Conservation (phyloP, 2,113 vertebrate genomes). For the Zingel zingel region DNA sequence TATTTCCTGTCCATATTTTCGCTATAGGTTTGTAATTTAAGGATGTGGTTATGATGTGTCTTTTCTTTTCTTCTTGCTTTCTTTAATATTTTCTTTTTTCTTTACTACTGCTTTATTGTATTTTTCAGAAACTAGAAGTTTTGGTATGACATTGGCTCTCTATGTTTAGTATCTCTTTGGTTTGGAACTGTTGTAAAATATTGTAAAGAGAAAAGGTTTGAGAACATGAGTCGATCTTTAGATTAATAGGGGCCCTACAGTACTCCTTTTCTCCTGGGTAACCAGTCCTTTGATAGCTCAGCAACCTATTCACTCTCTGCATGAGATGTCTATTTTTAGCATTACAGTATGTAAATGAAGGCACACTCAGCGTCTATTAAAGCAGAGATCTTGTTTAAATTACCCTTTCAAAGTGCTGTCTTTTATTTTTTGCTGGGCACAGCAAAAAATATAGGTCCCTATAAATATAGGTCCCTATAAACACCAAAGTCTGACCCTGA, state of each 20-base stretch:
- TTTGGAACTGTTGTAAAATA: neutral
- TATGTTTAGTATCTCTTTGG: neutral
- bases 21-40: too few relatives aligned
- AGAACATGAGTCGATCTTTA: neutral
- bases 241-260: neutral
- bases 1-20: too few relatives aligned
- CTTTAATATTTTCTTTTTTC: too few relatives aligned
- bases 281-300: neutral
- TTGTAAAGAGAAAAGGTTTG: neutral
- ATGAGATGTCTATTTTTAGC: conserved; percentile 11
- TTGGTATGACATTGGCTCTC: neutral
- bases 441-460: too few relatives aligned
- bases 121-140: too few relatives aligned
- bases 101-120: too few relatives aligned
- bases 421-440: neutral
- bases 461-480: neutral
- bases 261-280: neutral
- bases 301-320: neutral
- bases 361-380: neutral
- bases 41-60: too few relatives aligned
- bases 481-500: neutral
- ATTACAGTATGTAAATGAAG: neutral
- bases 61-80: too few relatives aligned
- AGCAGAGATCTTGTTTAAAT: neutral
- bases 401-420: neutral